A percentile compares a stretch with the other conserved stretches of the same genome.
Conservation (phyloP, 2,888 invertebrate genomes). For the Tortricodes alternella region DNA sequence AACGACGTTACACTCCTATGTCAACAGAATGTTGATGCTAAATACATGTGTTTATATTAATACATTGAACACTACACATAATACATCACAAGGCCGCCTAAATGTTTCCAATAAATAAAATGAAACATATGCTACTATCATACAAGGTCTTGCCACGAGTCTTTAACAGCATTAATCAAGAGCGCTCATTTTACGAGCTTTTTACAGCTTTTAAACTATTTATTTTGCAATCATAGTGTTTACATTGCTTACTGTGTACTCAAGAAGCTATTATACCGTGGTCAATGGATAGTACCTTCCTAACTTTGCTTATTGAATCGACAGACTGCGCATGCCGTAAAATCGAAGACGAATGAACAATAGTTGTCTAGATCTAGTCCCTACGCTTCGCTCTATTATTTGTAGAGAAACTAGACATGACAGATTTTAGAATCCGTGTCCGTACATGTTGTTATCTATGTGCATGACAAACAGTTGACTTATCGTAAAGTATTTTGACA, state of each 20-base stretch:
- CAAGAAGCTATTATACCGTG: conserved; percentile 6
- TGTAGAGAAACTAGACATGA: not conserved
- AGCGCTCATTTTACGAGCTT: conserved; percentile 24
- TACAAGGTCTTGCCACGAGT: not conserved
- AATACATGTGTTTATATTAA: not conserved
- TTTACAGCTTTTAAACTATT: conserved; percentile 26
- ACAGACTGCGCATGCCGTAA: not conserved
- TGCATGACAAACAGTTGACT: too few relatives aligned
- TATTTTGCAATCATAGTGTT: conserved; percentile 24
- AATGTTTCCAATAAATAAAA: not conserved
- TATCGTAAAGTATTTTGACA: too few relatives aligned
- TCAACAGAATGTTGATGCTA: too few relatives aligned
- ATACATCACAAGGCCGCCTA: not conserved
- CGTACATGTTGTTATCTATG: too few relatives aligned
- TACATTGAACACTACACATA: not conserved
- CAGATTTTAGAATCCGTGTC: not conserved
- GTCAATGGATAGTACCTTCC: conserved; percentile 11
- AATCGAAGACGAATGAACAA: not conserved
- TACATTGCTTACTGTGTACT: conserved; percentile 11
- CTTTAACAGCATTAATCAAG: conserved; percentile 22
- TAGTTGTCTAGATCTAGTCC: not conserved
- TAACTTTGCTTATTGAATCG: conserved; percentile 15
- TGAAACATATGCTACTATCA: not conserved
- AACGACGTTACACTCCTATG: too few relatives aligned
- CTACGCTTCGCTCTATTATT: conserved; percentile 6